A percentile compares a stretch with the other conserved stretches of the same genome.
phyloP scores from a whole-genome alignment of 2,113 vertebrate species.

The Chionodraco myersi region DNA sequence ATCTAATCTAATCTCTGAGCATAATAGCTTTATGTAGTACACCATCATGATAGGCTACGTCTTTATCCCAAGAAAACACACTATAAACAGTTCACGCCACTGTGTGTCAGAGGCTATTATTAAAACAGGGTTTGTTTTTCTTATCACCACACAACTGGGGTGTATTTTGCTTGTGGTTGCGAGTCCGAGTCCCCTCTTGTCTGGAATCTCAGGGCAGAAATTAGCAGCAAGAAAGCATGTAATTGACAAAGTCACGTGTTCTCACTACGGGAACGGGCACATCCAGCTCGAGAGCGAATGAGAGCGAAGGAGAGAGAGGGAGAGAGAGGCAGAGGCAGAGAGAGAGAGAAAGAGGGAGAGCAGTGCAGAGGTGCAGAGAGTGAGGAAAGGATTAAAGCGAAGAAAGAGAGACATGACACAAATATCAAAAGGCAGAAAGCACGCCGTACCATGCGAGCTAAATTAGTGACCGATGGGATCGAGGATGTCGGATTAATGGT shows the following conservation, averaged over 20 bases:
- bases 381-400: conserved; percentile 86
- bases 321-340: conserved; percentile 45
- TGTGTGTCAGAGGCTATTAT: not conserved
- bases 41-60: no score
- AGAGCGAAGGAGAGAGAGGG: conserved; percentile 83
- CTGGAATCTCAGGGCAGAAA: conserved; percentile 80
- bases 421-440: conserved; percentile 92
- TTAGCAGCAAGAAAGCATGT: conserved; percentile 94
- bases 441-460: conserved; percentile 98
- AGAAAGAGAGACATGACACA: conserved; percentile 87
- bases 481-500: conserved; percentile 96
- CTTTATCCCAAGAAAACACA: conserved; percentile 1
- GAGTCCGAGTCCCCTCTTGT: conserved; percentile 62
- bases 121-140: not conserved
- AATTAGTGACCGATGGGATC: conserved; percentile 92
- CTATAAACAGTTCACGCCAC: not conserved
- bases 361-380: conserved; percentile 77
- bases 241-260: conserved; percentile 98
- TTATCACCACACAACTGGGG: not conserved
- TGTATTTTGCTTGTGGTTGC: conserved; percentile 67
- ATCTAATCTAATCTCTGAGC: conserved; percentile 60
- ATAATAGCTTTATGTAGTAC: conserved; percentile 46
- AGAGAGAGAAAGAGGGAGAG: conserved; percentile 49
- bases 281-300: conserved; percentile 78
- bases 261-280: conserved; percentile 87